Evolutionary conservation across 2,888 invertebrate species (phyloP).

Genomic region (Pseudococcus jackbeardsleyi): DNA sequence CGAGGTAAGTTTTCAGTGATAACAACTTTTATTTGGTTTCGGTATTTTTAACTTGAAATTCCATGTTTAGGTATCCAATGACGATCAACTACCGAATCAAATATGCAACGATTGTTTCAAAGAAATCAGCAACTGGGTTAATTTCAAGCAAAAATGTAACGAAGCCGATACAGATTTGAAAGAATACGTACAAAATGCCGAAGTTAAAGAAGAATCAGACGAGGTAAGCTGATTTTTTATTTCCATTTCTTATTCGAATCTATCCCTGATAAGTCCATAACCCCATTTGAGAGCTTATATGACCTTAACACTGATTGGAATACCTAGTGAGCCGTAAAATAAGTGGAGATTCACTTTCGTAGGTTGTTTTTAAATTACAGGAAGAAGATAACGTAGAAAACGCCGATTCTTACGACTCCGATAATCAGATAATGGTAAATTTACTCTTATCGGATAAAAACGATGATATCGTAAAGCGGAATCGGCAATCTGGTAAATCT

Average conservation of each 20-base stretch:
- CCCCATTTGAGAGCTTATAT: background rate
- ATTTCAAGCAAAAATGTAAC: constrained; percentile 65
- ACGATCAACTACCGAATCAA: constrained; percentile 54
- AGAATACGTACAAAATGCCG: constrained; percentile 54
- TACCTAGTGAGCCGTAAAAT: background rate
- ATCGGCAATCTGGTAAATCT: background rate
- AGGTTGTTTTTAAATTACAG: constrained; percentile 57
- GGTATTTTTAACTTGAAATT: background rate
- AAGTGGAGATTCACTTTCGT: constrained; percentile 27
- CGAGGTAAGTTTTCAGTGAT: background rate
- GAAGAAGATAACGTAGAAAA: constrained; percentile 51
- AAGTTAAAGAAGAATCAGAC: constrained; percentile 38
- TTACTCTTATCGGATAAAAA: constrained; percentile 30
- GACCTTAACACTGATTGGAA: background rate
- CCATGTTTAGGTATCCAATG: constrained; percentile 50
- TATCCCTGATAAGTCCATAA: background rate
- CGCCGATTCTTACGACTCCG: constrained; percentile 36
- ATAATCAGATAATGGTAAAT: constrained; percentile 21
- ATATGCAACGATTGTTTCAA: constrained; percentile 64
- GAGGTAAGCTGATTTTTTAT: background rate
- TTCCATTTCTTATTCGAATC: background rate
- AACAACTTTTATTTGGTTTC: background rate
- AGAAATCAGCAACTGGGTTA: constrained; percentile 65
- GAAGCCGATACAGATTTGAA: constrained; percentile 64
- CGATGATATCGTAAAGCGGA: background rate